These are phyloP conservation scores for Sinopyrophorus schimmeli DNA, from an alignment of 2,888 invertebrate species.

Conservation along the genomic window DNA sequence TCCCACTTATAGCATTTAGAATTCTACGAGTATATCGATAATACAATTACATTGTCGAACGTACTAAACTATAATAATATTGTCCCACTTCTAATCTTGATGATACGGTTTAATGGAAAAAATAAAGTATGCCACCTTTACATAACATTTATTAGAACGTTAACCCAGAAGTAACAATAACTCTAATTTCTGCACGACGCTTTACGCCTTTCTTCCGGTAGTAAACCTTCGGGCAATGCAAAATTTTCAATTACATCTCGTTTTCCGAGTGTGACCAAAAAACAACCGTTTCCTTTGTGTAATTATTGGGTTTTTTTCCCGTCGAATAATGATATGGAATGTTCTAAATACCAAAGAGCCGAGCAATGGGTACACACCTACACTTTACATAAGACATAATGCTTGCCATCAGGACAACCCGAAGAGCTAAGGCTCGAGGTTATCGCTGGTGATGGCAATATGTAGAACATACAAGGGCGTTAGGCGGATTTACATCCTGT, in stretches of 20 bases:
- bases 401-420: slow-evolving; percentile 17
- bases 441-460: slow-evolving; percentile 22
- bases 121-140: too few species aligned
- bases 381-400: slow-evolving; percentile 8
- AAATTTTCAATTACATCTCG: too few species aligned
- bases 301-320: too few species aligned
- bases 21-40: slow-evolving; percentile 18
- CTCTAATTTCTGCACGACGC: too few species aligned
- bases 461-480: slow-evolving; percentile 26
- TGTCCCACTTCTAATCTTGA: slow-evolving; percentile 20
- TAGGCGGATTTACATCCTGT: slow-evolving; percentile 24
- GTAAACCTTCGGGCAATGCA: too few species aligned
- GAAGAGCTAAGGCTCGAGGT: slow-evolving; percentile 22
- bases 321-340: too few species aligned
- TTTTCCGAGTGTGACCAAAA: too few species aligned
- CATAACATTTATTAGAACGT: too few species aligned
- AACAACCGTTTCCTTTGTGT: too few species aligned
- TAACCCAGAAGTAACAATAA: too few species aligned
- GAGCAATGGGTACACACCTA: slow-evolving; percentile 20
- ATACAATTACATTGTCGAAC: slow-evolving; percentile 16
- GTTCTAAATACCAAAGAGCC: slow-evolving; percentile 23
- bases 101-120: too few species aligned
- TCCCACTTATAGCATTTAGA: slow-evolving; percentile 11
- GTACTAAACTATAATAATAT: slow-evolving; percentile 9
- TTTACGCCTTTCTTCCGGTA: too few species aligned